Evolutionary conservation across 2,888 invertebrate species (phyloP), one percentile per base, ranked within the genome.

Genomic region (Stenodema calcarata): DNA sequence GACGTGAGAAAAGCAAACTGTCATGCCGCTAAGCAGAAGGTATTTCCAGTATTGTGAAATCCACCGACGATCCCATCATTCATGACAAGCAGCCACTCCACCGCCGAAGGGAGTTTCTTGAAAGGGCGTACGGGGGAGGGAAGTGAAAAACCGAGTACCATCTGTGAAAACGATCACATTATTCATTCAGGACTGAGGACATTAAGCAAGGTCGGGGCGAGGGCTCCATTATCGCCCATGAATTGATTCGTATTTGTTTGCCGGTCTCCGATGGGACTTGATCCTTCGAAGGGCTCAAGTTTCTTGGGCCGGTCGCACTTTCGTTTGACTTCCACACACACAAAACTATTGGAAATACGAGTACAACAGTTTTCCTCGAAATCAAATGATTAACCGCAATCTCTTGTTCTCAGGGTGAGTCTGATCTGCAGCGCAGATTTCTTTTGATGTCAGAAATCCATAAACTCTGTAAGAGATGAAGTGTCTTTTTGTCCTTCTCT

Each of bases 171-270:
- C 47, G 79, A 79, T 79, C 79, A 44, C 79, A 79, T 79, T 79
- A 79, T 79, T 79, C 79, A 79, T 79, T 79, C 79, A 79, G 79
- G 79, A 79, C 79, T 79, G 44, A 79, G 50, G 79, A 79, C 79
- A 79, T 79, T 79, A 79, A 42, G 44, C 79, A 79, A 79, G 79
- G 79, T 79, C 23, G 47, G 79, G 79, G n/a, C 27, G 27, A 7
- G 27, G 50, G 44, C 47, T 79, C 79, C 79, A 79, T 79, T 47
- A 79, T 79, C 47, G 79, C 79, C 79, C 79, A 79, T 79, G 79
- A 79, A 79, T 79, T 79, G 79, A 79, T 79, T 50, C 79, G 28
- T 79, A 79, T 47, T 41, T 28, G 27, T 47, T 28, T 44, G 44
- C n/a, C 42, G 27, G 79, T 16, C 47, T 47, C 44, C 79, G 23